Evolutionary conservation across 2,113 vertebrate species (phyloP).

Genomic region (Pyxicephalus adspersus): DNA sequence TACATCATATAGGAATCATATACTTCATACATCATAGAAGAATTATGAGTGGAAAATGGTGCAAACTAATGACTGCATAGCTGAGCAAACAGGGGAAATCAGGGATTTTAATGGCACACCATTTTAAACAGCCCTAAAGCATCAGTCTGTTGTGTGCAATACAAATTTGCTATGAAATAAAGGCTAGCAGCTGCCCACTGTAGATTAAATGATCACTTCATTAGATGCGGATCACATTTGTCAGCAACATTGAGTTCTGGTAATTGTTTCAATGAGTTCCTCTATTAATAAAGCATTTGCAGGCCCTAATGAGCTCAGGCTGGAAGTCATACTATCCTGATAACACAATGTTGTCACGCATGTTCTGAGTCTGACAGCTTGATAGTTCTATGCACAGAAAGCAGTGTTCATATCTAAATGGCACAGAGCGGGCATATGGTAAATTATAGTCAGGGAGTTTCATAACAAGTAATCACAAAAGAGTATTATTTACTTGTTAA

Average conservation of each 20-base stretch:
- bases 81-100: too few relatives aligned
- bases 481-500: too few relatives aligned
- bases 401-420: too few relatives aligned
- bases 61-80: too few relatives aligned
- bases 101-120: too few relatives aligned
- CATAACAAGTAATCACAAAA: too few relatives aligned
- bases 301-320: slow-evolving; percentile 9
- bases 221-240: slow-evolving; percentile 17
- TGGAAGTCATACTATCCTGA: slow-evolving; percentile 15
- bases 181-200: slow-evolving; percentile 14
- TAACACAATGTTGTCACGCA: slow-evolving; percentile 20
- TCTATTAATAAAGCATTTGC: not conserved
- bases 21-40: too few relatives aligned
- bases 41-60: too few relatives aligned
- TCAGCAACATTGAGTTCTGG: slow-evolving; percentile 22
- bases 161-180: not conserved
- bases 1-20: too few relatives aligned
- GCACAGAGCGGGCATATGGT: too few relatives aligned
- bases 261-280: slow-evolving; percentile 1
- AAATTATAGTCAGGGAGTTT: too few relatives aligned
- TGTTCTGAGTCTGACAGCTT: not conserved
- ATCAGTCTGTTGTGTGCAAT: not conserved
- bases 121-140: too few relatives aligned
- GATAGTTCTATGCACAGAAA: not conserved
- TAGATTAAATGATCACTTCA: slow-evolving; percentile 25